phyloP scores from a whole-genome alignment of 2,888 invertebrate genomes.

The Chesias legatella region DNA sequence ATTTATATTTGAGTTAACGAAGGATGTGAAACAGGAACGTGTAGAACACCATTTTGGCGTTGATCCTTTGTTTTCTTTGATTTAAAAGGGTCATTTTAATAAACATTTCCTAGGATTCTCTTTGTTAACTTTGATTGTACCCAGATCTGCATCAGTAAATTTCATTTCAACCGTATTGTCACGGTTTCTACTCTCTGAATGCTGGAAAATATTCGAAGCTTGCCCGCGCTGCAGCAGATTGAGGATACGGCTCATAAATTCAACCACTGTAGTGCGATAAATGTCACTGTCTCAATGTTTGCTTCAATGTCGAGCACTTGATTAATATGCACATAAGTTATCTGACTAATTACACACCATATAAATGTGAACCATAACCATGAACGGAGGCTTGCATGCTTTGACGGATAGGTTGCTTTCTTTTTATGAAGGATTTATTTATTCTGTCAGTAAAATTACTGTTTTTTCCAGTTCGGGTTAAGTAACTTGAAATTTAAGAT shows the following conservation, averaged over 20 bases:
- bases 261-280: neutral
- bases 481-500: too few relatives aligned
- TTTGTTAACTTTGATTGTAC: too few relatives aligned
- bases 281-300: constrained; percentile 7
- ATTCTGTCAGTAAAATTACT: too few relatives aligned
- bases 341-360: constrained; percentile 11
- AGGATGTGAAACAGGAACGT: too few relatives aligned
- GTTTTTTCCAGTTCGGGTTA: too few relatives aligned
- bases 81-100: too few relatives aligned
- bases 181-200: neutral
- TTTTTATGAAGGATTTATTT: too few relatives aligned
- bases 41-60: too few relatives aligned
- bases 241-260: constrained; percentile 1
- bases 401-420: constrained; percentile 1
- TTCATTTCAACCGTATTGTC: neutral
- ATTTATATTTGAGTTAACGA: too few relatives aligned
- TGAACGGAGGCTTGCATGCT: neutral
- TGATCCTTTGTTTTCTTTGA: too few relatives aligned
- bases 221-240: neutral
- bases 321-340: constrained; percentile 13
- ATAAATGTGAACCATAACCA: constrained; percentile 9
- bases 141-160: too few relatives aligned
- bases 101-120: too few relatives aligned
- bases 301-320: constrained; percentile 4
- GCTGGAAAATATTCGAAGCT: neutral